phyloP scores from a whole-genome alignment of 2,888 invertebrate genomes.

The Mongoloraphidia duomilia region DNA sequence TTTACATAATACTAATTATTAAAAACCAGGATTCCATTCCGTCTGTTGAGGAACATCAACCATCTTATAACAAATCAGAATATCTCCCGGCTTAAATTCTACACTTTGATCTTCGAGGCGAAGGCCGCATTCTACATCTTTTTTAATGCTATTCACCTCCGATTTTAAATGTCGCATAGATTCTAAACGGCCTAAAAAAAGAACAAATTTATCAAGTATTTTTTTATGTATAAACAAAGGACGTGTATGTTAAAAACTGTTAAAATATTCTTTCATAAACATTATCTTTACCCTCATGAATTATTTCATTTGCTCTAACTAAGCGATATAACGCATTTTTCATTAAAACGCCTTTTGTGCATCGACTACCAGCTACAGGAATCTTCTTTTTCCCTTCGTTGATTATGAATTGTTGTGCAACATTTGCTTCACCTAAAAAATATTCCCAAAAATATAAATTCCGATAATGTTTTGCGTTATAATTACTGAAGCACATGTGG shows the following conservation, averaged over 20 bases:
- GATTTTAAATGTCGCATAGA: constrained; percentile 83
- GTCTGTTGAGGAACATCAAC: constrained; percentile 48
- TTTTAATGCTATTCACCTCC: constrained; percentile 70
- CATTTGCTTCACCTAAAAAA: constrained; percentile 62
- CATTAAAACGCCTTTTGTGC: constrained; percentile 60
- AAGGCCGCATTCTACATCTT: constrained; percentile 80
- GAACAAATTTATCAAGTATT: constrained; percentile 6
- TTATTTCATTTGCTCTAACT: constrained; percentile 44
- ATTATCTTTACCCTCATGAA: constrained; percentile 49
- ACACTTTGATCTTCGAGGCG: constrained; percentile 50
- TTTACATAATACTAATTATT: constrained; percentile 17
- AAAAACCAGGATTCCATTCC: constrained; percentile 82
- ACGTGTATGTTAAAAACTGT: neutral
- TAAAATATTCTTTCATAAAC: constrained; percentile 4
- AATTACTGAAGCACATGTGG: neutral
- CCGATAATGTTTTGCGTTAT: too few species aligned
- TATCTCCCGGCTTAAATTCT: constrained; percentile 59
- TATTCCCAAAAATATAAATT: constrained; percentile 1
- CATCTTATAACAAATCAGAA: constrained; percentile 58
- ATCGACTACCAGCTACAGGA: constrained; percentile 80
- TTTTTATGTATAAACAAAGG: neutral
- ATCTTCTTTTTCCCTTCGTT: constrained; percentile 65
- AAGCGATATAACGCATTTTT: constrained; percentile 53
- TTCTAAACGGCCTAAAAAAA: constrained; percentile 44
- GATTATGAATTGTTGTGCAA: constrained; percentile 70